These are phyloP conservation scores for Pseudomyrmex gracilis DNA, from an alignment of 1,140 invertebrate species.

Conservation along the genomic window DNA sequence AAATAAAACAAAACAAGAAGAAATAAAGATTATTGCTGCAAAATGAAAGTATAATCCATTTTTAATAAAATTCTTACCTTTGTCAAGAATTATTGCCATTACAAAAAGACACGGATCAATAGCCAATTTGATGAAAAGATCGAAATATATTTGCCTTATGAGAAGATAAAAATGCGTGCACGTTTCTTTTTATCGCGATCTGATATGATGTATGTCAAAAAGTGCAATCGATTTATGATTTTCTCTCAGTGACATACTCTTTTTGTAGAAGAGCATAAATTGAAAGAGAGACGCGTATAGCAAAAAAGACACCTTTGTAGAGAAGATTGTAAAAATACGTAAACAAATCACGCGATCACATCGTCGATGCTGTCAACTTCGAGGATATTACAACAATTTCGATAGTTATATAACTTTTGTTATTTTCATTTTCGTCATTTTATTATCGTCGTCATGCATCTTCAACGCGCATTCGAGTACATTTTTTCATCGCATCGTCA, in stretches of 20 bases:
- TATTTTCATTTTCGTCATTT: not conserved
- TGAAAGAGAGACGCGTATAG: not conserved
- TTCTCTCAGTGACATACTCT: slow-evolving; percentile 42
- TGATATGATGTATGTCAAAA: not conserved
- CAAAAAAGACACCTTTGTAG: not conserved
- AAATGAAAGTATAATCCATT: slow-evolving; percentile 56
- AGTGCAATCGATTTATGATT: slow-evolving; percentile 33
- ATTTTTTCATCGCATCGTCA: not conserved
- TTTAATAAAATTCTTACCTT: slow-evolving; percentile 41
- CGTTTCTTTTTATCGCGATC: slow-evolving; percentile 1
- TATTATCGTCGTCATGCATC: slow-evolving; percentile 2
- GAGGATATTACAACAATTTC: slow-evolving; percentile 2
- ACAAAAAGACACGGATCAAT: slow-evolving; percentile 6
- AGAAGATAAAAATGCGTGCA: slow-evolving; percentile 26
- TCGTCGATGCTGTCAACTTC: slow-evolving; percentile 19
- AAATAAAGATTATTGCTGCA: slow-evolving; percentile 60
- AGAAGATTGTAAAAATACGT: slow-evolving; percentile 7
- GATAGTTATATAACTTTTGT: not conserved
- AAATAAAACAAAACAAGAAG: slow-evolving; percentile 29
- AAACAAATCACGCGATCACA: slow-evolving; percentile 32
- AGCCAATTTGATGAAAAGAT: not conserved
- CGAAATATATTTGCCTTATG: slow-evolving; percentile 33
- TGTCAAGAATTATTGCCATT: slow-evolving; percentile 12
- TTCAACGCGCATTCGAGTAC: not conserved
- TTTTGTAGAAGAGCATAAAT: slow-evolving; percentile 18